Percentiles rank a stretch among this genome's conserved stretches.
Conservation (phyloP, 1,140 invertebrate genomes). For the Drosophila nebulosa region DNA sequence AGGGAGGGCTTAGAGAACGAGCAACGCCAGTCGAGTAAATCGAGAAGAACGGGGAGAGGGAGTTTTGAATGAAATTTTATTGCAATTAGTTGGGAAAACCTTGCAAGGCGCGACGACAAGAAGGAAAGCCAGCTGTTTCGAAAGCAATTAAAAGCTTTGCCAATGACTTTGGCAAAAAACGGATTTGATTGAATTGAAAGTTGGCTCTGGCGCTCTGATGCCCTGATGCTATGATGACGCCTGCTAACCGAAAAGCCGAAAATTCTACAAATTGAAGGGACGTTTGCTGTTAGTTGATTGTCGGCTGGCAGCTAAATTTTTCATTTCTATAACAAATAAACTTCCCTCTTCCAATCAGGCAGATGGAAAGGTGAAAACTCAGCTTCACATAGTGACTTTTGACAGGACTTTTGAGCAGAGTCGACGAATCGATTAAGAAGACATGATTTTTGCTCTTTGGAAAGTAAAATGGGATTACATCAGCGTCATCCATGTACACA, state of each 20-base stretch:
- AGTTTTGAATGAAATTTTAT: not conserved
- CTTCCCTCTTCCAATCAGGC: not conserved
- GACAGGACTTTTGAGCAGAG: too few relatives aligned
- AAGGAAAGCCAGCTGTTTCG: not conserved
- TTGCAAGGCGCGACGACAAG: not conserved
- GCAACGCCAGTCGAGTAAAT: not conserved
- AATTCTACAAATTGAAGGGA: not conserved
- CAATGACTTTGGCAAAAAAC: not conserved
- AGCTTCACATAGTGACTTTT: too few relatives aligned
- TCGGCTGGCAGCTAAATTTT: not conserved
- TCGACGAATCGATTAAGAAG: too few relatives aligned
- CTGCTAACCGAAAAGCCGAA: not conserved
- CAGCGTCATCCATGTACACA: too few relatives aligned
- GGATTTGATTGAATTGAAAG: not conserved
- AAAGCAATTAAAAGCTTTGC: constrained; percentile 1
- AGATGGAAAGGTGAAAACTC: too few relatives aligned
- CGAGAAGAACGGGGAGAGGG: too few relatives aligned
- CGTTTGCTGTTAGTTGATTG: not conserved
- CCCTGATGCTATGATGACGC: not conserved
- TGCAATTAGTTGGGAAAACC: not conserved
- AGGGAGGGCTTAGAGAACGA: not conserved
- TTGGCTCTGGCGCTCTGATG: not conserved
- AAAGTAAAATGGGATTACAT: too few relatives aligned
- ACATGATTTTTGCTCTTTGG: too few relatives aligned
- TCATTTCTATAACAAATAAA: not conserved